phyloP scores from a whole-genome alignment of 2,797 vertebrate species.

The Avahi laniger region DNA sequence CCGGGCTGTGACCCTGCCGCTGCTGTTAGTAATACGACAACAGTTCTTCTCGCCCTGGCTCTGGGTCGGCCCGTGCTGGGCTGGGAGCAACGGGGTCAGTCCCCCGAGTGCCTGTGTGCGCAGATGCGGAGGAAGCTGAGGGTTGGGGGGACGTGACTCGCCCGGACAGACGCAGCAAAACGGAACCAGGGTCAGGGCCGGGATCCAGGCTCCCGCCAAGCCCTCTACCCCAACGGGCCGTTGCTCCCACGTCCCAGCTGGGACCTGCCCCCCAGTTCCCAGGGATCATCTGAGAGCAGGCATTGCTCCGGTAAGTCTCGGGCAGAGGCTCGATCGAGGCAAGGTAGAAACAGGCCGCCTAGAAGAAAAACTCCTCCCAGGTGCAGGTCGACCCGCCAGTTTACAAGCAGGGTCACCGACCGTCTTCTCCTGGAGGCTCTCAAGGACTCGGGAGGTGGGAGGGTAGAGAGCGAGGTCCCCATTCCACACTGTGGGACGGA shows the following conservation, averaged over 20 bases:
- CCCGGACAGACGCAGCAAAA: neutral
- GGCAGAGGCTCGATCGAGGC: neutral
- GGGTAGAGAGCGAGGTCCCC: neutral
- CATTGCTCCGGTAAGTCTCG: neutral
- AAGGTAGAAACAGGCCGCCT: rapidly evolving
- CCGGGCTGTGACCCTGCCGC: neutral
- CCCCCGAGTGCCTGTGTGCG: neutral
- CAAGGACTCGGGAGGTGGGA: neutral
- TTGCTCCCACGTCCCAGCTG: neutral
- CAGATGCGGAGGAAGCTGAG: neutral
- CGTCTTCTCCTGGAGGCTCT: neutral
- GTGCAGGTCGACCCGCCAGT: rapidly evolving
- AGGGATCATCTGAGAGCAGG: neutral
- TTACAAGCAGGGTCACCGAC: neutral
- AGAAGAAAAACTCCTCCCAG: neutral
- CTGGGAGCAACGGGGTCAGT: neutral
- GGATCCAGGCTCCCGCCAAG: neutral
- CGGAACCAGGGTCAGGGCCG: neutral
- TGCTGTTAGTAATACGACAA: neutral
- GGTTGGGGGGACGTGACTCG: neutral
- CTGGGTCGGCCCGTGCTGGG: neutral
- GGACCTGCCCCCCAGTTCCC: neutral
- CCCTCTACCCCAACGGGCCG: neutral
- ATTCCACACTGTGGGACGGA: rapidly evolving
- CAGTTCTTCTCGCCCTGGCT: neutral